These are phyloP conservation scores for Smutsia gigantea DNA, from an alignment of 2,797 vertebrate species.

Conservation along the genomic window DNA sequence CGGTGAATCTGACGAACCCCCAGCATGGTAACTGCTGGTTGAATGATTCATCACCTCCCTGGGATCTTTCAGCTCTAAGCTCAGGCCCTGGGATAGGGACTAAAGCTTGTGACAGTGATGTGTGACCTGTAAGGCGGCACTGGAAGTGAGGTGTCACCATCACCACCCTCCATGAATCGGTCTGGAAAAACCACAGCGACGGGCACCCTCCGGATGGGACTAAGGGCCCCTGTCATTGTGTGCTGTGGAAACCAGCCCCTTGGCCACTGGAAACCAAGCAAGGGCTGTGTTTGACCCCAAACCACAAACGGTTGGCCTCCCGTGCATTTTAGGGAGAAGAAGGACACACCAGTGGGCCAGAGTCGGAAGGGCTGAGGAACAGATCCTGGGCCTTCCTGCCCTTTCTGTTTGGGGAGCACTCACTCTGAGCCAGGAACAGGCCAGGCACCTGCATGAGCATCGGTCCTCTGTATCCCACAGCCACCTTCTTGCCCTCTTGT, in stretches of 20 bases:
- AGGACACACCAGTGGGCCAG: neutral
- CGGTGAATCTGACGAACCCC: neutral
- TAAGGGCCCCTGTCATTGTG: neutral
- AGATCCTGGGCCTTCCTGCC: neutral
- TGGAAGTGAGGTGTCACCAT: neutral
- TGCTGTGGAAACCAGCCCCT: too few species aligned
- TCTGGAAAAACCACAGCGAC: neutral
- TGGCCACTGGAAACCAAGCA: too few species aligned
- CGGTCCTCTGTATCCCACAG: neutral
- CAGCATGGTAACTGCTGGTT: neutral
- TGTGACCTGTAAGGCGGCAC: neutral
- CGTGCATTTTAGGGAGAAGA: neutral
- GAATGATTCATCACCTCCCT: neutral
- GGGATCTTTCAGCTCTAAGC: neutral
- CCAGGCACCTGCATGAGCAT: neutral
- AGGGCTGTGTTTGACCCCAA: neutral
- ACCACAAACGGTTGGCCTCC: too few species aligned
- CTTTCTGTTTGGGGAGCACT: neutral
- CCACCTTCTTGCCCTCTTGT: neutral
- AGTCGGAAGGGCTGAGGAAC: neutral
- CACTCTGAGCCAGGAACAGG: neutral
- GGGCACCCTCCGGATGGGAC: neutral
- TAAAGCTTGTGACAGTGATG: rapidly evolving
- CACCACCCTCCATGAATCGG: neutral
- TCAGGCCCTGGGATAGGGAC: neutral